Conservation (phyloP, 2,888 invertebrate genomes). For the Heteromyza rotundicornis region DNA sequence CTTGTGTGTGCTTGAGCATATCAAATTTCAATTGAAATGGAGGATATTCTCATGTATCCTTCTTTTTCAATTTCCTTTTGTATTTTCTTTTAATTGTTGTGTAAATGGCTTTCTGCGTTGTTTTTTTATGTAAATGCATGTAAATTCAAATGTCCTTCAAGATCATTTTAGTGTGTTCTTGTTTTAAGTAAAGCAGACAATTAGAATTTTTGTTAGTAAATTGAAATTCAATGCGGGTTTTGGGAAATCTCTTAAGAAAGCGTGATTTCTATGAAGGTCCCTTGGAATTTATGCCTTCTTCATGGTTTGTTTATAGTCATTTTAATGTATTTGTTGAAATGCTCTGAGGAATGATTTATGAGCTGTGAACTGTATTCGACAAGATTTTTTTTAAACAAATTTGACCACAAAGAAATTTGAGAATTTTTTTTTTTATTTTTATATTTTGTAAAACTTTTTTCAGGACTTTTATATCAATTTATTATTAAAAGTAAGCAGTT, state of each 20-base stretch:
- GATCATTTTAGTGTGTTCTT: slow-evolving; percentile 7
- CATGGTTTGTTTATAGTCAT: too few relatives aligned
- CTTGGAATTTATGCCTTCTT: not conserved
- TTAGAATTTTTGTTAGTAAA: not conserved
- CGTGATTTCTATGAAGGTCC: slow-evolving; percentile 3
- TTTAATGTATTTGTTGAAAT: not conserved
- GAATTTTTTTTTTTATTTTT: too few relatives aligned
- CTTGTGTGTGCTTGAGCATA: slow-evolving; percentile 43
- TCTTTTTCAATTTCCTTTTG: slow-evolving; percentile 7
- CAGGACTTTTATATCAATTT: too few relatives aligned
- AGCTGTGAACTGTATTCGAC: not conserved
- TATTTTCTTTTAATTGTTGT: not conserved
- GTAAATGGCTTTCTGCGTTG: not conserved
- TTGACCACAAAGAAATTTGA: too few relatives aligned
- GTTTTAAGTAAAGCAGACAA: slow-evolving; percentile 6
- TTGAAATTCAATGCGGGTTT: slow-evolving; percentile 11
- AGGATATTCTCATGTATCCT: not conserved
- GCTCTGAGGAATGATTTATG: slow-evolving; percentile 7
- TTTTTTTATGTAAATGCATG: slow-evolving; percentile 7
- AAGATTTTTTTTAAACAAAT: too few relatives aligned
- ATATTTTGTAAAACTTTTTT: too few relatives aligned
- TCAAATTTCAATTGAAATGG: slow-evolving; percentile 42
- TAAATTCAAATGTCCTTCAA: not conserved
- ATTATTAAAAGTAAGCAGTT: too few relatives aligned
- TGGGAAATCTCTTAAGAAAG: not conserved